Conservation (phyloP, 2,113 vertebrate genomes). For the Girardinichthys multiradiatus region DNA sequence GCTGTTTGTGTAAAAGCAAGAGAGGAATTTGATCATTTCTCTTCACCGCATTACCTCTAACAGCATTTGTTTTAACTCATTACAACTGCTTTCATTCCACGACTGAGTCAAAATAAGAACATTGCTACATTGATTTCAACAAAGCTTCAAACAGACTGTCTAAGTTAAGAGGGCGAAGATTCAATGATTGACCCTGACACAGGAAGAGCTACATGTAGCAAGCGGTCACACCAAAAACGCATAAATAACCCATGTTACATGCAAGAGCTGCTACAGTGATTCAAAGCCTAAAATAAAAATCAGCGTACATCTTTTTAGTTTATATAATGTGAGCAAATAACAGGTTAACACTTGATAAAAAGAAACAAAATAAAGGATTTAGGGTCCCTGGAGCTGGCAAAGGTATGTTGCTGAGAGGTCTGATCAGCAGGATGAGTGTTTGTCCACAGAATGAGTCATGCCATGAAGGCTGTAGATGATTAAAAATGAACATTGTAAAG, state of each 20-base stretch:
- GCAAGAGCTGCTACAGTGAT: constrained; percentile 3
- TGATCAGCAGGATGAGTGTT: constrained; percentile 20
- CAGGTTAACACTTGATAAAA: constrained; percentile 40
- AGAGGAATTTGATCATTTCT: constrained; percentile 73
- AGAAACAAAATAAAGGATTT: constrained; percentile 36
- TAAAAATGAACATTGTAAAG: constrained; percentile 14
- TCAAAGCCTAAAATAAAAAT: constrained; percentile 9
- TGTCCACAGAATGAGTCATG: constrained; percentile 29
- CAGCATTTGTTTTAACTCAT: constrained; percentile 5
- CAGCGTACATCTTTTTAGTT: constrained; percentile 20
- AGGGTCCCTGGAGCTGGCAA: constrained; percentile 21
- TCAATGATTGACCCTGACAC: constrained; percentile 4
- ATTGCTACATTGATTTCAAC: neutral
- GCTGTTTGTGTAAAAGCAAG: constrained; percentile 73
- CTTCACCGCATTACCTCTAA: constrained; percentile 50
- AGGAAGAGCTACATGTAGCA: constrained; percentile 17
- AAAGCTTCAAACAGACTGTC: neutral
- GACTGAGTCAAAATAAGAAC: neutral
- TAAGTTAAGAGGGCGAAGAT: constrained; percentile 4
- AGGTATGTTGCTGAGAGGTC: constrained; percentile 26
- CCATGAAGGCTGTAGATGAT: constrained; percentile 28
- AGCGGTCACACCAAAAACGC: constrained; percentile 14
- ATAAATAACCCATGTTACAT: constrained; percentile 12
- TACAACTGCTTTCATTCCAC: neutral
- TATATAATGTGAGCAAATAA: constrained; percentile 39